Base-by-base conservation (phyloP, 2,888 invertebrate species). In the Aspidiotus destructor region DNA sequence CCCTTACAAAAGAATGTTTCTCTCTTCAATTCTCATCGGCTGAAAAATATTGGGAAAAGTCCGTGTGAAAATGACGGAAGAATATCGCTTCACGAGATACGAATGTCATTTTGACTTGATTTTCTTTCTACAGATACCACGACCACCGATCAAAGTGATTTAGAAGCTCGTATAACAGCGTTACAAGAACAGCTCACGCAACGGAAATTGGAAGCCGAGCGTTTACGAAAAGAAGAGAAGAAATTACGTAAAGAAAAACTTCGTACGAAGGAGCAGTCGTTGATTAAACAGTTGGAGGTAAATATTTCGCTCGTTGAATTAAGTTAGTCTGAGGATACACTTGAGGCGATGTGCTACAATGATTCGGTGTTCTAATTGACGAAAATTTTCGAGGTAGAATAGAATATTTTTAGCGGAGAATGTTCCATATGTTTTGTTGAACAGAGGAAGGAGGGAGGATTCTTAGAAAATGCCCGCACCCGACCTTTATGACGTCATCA, bases 261-360 rank as follows among this genome's bases (percentile, higher is more conserved):
- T 67, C 78, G 78, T 71, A 78, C 78, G 41, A 79, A 80, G 73
- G 81, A 81, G 72, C 77, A 77, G 69, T 77, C 80, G 2, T 75
- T 81, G 11, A 75, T 78, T 70, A 80, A 80, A 72, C 81, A 82
- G 72, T 78, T 82, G 54, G 79, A 81, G 75, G 80, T 48, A 6
- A 48, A 48, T 48, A 48, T 48, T 48, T 48, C 6, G 6, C n/a
- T 48, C 10, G 10, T 48, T 48, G 6, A 2, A 48, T n/a, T 48
- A 6, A 2, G 6, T 48, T 48, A 3, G 28, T 28, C 5, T 5
- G 5, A 28, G 28, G 28, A 28, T 28, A 28, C 1, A 28, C 28
- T 1, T 28, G 28, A 28, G 1, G 5, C 28, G 1, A n/a, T 28
- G 28, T 28, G 28, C 28, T 28, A 1, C 1, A 28, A 28, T 28